Conservation (phyloP, 2,888 invertebrate species). For the Acanthococcus lagerstroemiae region DNA sequence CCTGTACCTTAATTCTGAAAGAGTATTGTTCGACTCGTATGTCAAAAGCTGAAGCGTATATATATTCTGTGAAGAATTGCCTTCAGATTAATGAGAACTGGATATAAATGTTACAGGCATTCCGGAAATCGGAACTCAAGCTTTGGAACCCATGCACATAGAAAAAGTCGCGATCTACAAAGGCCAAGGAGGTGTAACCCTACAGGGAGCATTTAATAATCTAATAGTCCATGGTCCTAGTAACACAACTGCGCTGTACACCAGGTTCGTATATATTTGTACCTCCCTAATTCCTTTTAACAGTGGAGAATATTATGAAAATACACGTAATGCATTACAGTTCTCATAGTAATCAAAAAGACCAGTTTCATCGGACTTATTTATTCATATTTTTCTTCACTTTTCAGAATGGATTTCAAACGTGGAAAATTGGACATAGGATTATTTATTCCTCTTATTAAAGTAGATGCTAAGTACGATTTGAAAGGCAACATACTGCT, state of each 20-base stretch:
- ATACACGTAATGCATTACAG: too few species aligned
- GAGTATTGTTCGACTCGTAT: too few species aligned
- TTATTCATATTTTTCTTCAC: not conserved
- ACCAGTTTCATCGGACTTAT: not conserved
- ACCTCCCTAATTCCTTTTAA: not conserved
- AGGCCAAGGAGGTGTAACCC: conserved; percentile 47
- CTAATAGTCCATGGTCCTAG: conserved; percentile 49
- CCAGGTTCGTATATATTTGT: conserved; percentile 43
- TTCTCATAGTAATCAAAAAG: too few species aligned
- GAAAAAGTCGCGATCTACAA: conserved; percentile 48
- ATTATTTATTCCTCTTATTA: conserved; percentile 47
- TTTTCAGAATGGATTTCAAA: conserved; percentile 45
- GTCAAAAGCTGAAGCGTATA: too few species aligned
- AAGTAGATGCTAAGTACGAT: conserved; percentile 50
- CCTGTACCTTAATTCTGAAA: not conserved
- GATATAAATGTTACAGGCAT: conserved; percentile 45
- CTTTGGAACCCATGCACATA: conserved; percentile 50
- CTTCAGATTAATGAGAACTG: not conserved
- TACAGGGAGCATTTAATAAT: conserved; percentile 49
- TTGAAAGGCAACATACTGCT: conserved; percentile 51
- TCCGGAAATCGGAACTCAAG: conserved; percentile 49
- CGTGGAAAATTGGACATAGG: conserved; percentile 48
- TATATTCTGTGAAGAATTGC: too few species aligned
- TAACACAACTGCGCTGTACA: conserved; percentile 46
- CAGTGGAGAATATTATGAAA: too few species aligned